Percentiles rank a stretch among this genome's conserved stretches.
phyloP scores from a whole-genome alignment of 1,140 invertebrate genomes.

The Nasonia longicornis region DNA sequence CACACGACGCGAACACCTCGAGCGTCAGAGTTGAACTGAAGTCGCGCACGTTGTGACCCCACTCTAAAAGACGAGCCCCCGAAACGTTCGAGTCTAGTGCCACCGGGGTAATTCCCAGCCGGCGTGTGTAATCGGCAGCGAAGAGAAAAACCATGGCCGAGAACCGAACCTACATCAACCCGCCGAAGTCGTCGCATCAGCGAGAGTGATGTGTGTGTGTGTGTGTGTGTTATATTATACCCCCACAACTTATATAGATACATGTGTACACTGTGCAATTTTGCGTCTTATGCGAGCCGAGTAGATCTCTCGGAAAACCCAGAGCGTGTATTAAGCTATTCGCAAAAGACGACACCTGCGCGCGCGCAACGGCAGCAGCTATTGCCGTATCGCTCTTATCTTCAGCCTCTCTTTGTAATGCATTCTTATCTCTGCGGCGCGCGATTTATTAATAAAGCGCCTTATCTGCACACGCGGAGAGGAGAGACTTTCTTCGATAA shows the following conservation, averaged over 20 bases:
- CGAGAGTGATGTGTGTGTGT: too few relatives aligned
- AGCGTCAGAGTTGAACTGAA: not conserved
- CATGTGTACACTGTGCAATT: too few relatives aligned
- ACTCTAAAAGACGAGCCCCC: not conserved
- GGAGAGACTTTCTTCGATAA: not conserved
- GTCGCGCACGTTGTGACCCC: not conserved
- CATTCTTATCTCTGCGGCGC: not conserved
- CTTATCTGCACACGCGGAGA: not conserved
- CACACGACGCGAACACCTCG: not conserved
- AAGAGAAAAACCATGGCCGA: too few relatives aligned
- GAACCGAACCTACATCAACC: too few relatives aligned
- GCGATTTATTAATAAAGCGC: not conserved
- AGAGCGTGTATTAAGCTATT: not conserved
- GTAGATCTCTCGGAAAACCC: not conserved
- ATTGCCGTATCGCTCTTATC: not conserved
- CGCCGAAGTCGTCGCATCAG: too few relatives aligned
- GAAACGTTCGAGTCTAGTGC: not conserved
- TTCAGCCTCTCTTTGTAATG: not conserved
- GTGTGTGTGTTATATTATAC: too few relatives aligned
- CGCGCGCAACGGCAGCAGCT: too few relatives aligned
- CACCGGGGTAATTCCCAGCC: too few relatives aligned
- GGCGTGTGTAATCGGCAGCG: too few relatives aligned
- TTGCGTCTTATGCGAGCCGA: not conserved
- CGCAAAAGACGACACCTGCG: not conserved
- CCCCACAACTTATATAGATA: too few relatives aligned